Evolutionary conservation across 2,888 invertebrate species (phyloP), one percentile per base, ranked within the genome.

Genomic region (Drosophila villosipedis): DNA sequence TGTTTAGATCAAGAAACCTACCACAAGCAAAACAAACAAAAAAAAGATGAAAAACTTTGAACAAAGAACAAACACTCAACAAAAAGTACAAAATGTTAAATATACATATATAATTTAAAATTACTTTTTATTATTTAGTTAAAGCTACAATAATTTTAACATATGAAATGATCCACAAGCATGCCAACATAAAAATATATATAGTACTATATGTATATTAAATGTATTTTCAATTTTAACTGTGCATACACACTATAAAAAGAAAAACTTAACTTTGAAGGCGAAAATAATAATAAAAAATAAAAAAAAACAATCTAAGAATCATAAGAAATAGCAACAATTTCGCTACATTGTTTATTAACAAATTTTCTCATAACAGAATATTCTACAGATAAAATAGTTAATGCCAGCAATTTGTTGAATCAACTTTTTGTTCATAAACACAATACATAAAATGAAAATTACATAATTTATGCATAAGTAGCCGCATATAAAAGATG

Each of bases 1-100:
- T 80, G 66, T 76, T 70, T 68, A 82, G 67, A 78, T 74, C 69
- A 73, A 81, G 75, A 76, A 76, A 77, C 76, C 76, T 80, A 81
- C 79, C 81, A 76, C 73, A 63, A 67, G 39, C 58, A 67, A 63
- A 67, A 25, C 58, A 54, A 57, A 53, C 58, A 69, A 62, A 64
- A n/a, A 75, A 60, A 62, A 76, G 55, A 73, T 14, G 47, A 67
- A 70, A 76, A 83, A 73, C 71, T 78, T 72, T 70, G 68, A 82
- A 76, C 63, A 88, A 85, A 78, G 77, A 76, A 73, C 74, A 84
- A 89, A 89, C 86, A 87, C 91, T 82, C 84, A 90, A 87, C 89
- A 88, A 89, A 75, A 91, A 90, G 80, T 87, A 86, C 91, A 91
- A 91, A 90, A 82, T 90, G 89, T 89, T 91, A 90, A 89, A 87